A percentile compares a stretch with the other conserved stretches of the same genome.
Conservation (phyloP, 2,888 invertebrate species). For the Eristalis arbustorum region DNA sequence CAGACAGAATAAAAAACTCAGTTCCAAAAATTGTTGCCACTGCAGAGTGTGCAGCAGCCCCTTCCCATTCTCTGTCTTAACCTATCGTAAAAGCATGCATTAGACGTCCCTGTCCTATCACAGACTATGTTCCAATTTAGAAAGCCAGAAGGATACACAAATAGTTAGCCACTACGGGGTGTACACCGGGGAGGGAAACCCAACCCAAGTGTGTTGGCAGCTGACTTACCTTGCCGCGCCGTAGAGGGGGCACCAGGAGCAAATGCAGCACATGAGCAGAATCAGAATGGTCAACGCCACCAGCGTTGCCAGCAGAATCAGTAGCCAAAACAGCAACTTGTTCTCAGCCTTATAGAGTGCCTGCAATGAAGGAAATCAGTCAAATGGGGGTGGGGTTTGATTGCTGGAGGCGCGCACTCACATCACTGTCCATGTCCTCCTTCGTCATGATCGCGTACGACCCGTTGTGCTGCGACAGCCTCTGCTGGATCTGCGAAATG, state of each 20-base stretch:
- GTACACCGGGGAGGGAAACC: neutral
- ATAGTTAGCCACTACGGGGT: constrained; percentile 43
- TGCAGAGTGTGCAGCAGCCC: no score
- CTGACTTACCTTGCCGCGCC: constrained; percentile 85
- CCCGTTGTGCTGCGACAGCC: constrained; percentile 81
- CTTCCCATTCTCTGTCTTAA: no score
- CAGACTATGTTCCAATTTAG: constrained; percentile 7
- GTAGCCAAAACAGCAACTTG: constrained; percentile 87
- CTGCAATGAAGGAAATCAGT: constrained; percentile 81
- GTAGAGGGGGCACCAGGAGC: constrained; percentile 91
- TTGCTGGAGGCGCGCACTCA: constrained; percentile 74
- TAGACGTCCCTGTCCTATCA: neutral
- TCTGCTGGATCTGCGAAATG: constrained; percentile 86
- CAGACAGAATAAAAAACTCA: no score
- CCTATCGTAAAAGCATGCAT: neutral
- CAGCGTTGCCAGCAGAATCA: constrained; percentile 88
- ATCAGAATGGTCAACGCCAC: constrained; percentile 86
- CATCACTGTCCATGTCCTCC: constrained; percentile 76
- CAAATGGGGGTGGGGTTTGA: neutral
- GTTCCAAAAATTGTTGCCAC: no score
- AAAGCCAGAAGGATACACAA: constrained; percentile 48
- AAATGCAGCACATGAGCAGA: constrained; percentile 90
- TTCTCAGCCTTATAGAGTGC: constrained; percentile 87
- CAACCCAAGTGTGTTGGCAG: neutral
- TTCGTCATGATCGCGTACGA: constrained; percentile 78